phyloP scores from a whole-genome alignment of 2,888 invertebrate genomes.

The Trissolcus brochymenae region DNA sequence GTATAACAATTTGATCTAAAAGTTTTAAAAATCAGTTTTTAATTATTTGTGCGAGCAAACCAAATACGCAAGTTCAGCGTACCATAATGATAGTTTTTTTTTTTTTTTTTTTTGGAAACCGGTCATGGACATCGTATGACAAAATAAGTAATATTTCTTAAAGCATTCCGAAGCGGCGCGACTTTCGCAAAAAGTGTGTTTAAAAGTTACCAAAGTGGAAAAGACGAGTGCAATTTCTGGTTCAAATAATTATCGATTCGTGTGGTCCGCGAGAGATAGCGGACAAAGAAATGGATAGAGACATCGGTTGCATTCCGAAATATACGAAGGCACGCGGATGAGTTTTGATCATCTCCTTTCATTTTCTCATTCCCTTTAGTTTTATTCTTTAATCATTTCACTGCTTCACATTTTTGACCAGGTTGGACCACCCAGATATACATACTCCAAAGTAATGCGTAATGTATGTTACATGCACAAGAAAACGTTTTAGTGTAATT shows the following conservation, averaged over 20 bases:
- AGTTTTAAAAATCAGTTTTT: too few species aligned
- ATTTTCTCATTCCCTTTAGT: slow-evolving; percentile 56
- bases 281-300: slow-evolving; percentile 75
- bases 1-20: too few species aligned
- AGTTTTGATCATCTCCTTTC: slow-evolving; percentile 61
- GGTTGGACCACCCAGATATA: slow-evolving; percentile 70
- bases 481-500: too few species aligned
- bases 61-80: too few species aligned
- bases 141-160: slow-evolving; percentile 54
- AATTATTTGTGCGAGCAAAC: too few species aligned
- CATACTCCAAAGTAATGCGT: slow-evolving; percentile 60
- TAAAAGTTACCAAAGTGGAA: slow-evolving; percentile 69
- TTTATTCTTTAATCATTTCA: slow-evolving; percentile 63
- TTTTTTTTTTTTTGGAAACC: slow-evolving; percentile 50
- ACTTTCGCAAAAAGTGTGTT: slow-evolving; percentile 68
- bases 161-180: slow-evolving; percentile 51
- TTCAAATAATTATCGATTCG: slow-evolving; percentile 75
- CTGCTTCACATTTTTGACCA: slow-evolving; percentile 70
- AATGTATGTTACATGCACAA: slow-evolving; percentile 59
- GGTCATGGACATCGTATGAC: slow-evolving; percentile 53
- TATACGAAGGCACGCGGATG: slow-evolving; percentile 69
- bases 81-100: neutral
- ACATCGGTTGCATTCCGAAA: slow-evolving; percentile 75
- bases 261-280: slow-evolving; percentile 71
- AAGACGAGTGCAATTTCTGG: slow-evolving; percentile 73